phyloP scores from a whole-genome alignment of 2,113 vertebrate species.

The Aspidoscelis tigris region DNA sequence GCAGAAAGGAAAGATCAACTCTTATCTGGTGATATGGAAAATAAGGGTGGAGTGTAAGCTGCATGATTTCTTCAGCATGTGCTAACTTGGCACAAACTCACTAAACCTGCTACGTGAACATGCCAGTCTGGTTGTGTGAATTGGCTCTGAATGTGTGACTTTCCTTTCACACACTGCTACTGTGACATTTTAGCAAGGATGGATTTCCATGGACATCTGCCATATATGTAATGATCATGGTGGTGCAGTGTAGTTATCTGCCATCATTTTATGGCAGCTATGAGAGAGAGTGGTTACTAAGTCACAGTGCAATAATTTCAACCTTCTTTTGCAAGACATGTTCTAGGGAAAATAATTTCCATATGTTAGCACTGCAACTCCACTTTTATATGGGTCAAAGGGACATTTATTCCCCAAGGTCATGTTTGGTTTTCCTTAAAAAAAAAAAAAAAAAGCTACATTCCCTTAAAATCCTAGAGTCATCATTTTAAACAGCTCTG shows the following conservation, averaged over 20 bases:
- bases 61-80: constrained; percentile 6
- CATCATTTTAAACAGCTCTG: constrained; percentile 35
- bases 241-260: not conserved
- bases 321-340: constrained; percentile 52
- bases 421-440: constrained; percentile 22
- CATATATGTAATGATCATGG: constrained; percentile 19
- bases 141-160: constrained; percentile 9
- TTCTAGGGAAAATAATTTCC: constrained; percentile 71
- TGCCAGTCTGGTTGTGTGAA: constrained; percentile 12
- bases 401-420: constrained; percentile 50
- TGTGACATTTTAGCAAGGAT: constrained; percentile 32
- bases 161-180: constrained; percentile 31
- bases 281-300: constrained; percentile 41
- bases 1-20: not conserved
- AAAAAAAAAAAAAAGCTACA: not conserved
- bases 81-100: constrained; percentile 1
- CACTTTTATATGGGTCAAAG: constrained; percentile 65
- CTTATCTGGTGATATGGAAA: not conserved
- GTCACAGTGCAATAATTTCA: constrained; percentile 52
- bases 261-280: constrained; percentile 48
- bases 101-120: not conserved
- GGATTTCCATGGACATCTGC: constrained; percentile 14
- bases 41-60: not conserved
- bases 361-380: constrained; percentile 61
- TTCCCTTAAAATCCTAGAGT: constrained; percentile 45